Evolutionary conservation across 2,113 vertebrate genomes (phyloP).

Genomic region (Chaetorhynchus papuensis): DNA sequence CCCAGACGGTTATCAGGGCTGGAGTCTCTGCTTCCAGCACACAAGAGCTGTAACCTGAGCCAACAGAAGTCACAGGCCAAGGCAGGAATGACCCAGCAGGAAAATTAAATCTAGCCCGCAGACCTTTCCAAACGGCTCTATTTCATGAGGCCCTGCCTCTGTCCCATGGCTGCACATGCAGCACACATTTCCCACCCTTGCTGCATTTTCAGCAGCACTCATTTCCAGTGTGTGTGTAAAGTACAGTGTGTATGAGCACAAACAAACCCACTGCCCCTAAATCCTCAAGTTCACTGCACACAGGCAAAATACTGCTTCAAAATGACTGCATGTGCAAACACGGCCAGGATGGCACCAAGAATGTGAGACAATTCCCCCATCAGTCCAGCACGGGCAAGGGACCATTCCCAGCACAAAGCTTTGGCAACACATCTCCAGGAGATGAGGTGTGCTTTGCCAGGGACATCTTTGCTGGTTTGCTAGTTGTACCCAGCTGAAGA

Average conservation of each 20-base stretch:
- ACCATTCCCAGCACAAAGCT: background rate
- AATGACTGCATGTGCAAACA: background rate
- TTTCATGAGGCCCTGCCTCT: background rate
- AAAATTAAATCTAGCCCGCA: slow-evolving; percentile 6
- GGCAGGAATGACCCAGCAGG: slow-evolving; percentile 51
- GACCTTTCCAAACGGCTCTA: background rate
- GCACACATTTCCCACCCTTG: background rate
- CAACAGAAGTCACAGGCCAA: background rate
- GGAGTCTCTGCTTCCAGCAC: background rate
- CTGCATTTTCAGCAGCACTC: background rate
- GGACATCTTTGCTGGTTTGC: too few species aligned
- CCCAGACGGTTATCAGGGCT: background rate
- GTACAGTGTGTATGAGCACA: fast-evolving
- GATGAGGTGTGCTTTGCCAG: background rate
- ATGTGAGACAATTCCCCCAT: background rate
- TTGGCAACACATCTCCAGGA: background rate
- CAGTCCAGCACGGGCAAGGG: background rate
- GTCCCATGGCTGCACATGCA: background rate
- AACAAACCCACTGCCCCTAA: background rate
- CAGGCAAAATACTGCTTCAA: background rate
- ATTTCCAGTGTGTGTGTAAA: background rate
- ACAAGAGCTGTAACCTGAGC: slow-evolving; percentile 31
- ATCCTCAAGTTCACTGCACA: background rate
- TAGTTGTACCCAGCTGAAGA: background rate
- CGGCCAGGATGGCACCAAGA: background rate